These are phyloP conservation scores for Diabrotica virgifera DNA, from an alignment of 1,140 invertebrate genomes.

Conservation along the genomic window DNA sequence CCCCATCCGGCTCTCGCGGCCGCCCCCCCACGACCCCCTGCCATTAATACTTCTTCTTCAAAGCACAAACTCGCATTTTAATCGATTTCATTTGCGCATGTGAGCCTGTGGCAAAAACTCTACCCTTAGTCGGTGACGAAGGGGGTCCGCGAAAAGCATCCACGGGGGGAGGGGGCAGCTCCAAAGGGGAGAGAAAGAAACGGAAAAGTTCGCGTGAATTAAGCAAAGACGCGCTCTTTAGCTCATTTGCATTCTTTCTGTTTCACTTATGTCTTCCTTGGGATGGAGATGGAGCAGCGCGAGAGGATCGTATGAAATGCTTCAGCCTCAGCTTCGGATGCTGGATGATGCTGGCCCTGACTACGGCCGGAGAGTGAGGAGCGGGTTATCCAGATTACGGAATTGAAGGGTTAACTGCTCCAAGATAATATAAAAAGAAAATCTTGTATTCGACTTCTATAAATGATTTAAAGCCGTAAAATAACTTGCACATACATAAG, in stretches of 20 bases:
- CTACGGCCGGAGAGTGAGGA: neutral
- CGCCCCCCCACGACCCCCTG: slow-evolving; percentile 35
- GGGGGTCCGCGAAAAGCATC: slow-evolving; percentile 32
- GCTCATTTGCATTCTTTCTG: slow-evolving; percentile 47
- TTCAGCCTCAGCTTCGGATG: neutral
- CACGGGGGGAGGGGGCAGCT: slow-evolving; percentile 19
- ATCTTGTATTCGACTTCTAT: too few relatives aligned
- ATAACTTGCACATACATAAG: too few relatives aligned
- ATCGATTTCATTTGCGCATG: slow-evolving; percentile 51
- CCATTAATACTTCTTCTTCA: slow-evolving; percentile 50
- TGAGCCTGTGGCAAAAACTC: slow-evolving; percentile 49
- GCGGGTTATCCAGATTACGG: neutral
- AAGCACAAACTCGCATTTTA: slow-evolving; percentile 50
- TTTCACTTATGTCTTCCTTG: slow-evolving; percentile 42
- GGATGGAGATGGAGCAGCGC: slow-evolving; percentile 20
- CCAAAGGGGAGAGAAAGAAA: slow-evolving; percentile 41
- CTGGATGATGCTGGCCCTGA: neutral
- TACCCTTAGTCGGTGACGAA: slow-evolving; percentile 40
- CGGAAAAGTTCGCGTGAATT: slow-evolving; percentile 49
- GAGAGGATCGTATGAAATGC: slow-evolving; percentile 10
- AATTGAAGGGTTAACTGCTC: neutral
- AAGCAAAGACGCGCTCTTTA: slow-evolving; percentile 47
- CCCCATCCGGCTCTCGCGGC: slow-evolving; percentile 1
- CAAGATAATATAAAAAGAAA: too few relatives aligned
- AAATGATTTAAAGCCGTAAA: too few relatives aligned